Percentiles rank a stretch among this genome's conserved stretches.
These are phyloP conservation scores for Parelbella ahira DNA, from an alignment of 2,888 invertebrate species.

Conservation along the genomic window DNA sequence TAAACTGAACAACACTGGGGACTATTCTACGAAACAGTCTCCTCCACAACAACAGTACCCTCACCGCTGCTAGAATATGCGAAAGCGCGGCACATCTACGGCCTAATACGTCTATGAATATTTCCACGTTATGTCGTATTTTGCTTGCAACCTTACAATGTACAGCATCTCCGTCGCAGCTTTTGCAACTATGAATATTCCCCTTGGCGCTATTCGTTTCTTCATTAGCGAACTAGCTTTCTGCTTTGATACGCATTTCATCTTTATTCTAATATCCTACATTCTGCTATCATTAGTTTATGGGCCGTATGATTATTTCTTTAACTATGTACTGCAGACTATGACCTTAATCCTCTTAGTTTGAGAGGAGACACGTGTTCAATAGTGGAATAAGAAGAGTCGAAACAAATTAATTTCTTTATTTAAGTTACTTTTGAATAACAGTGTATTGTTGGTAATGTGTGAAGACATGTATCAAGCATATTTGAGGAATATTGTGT, in stretches of 20 bases:
- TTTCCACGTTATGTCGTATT: conserved; percentile 12
- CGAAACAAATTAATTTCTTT: too few species aligned
- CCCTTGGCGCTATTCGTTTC: conserved; percentile 1
- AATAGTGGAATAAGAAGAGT: too few species aligned
- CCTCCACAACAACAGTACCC: too few species aligned
- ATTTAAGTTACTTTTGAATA: too few species aligned
- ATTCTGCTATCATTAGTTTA: too few species aligned
- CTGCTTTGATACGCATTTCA: background rate
- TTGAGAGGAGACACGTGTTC: too few species aligned
- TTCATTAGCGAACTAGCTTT: conserved; percentile 5
- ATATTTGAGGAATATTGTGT: too few species aligned
- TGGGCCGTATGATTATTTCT: too few species aligned
- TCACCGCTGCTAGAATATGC: conserved; percentile 1
- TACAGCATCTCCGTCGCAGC: background rate
- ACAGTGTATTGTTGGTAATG: too few species aligned
- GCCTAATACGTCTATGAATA: conserved; percentile 14
- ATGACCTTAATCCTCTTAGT: too few species aligned
- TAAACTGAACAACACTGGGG: background rate
- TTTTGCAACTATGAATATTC: conserved; percentile 7
- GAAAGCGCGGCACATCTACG: conserved; percentile 4
- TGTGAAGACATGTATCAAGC: too few species aligned
- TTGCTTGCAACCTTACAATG: conserved; percentile 8
- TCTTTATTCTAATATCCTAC: background rate
- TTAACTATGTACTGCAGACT: too few species aligned
- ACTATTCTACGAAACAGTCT: conserved; percentile 5